Conservation (phyloP, 1,140 invertebrate species). For the Anastrepha ludens region DNA sequence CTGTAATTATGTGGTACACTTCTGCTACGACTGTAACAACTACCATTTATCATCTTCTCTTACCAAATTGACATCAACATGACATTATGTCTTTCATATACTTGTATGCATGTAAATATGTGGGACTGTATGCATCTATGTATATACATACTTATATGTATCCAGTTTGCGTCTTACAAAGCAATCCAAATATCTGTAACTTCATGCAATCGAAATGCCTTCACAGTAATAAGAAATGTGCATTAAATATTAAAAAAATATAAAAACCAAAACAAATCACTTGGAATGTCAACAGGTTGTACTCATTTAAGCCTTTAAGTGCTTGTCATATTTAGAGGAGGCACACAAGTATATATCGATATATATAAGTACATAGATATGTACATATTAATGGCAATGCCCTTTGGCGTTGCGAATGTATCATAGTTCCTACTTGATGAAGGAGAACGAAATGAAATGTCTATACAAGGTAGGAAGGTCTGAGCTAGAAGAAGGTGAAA, state of each 20-base stretch:
- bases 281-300: constrained; percentile 19
- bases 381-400: too few relatives aligned
- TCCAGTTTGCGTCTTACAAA: neutral
- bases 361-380: neutral
- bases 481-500: too few relatives aligned
- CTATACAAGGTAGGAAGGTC: too few relatives aligned
- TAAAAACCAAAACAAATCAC: neutral
- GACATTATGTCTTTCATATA: constrained; percentile 37
- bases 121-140: too few relatives aligned
- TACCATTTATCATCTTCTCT: constrained; percentile 23
- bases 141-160: too few relatives aligned
- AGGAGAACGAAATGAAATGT: too few relatives aligned
- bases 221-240: neutral
- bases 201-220: neutral
- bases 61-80: neutral
- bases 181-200: neutral
- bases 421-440: too few relatives aligned
- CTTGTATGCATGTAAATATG: too few relatives aligned
- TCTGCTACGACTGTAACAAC: neutral
- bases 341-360: neutral
- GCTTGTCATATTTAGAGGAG: too few relatives aligned
- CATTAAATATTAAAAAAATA: neutral
- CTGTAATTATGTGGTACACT: neutral
- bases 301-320: neutral
- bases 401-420: too few relatives aligned